Base-by-base conservation (phyloP, 2,888 invertebrate genomes). In the Mactromeris polynyma region DNA sequence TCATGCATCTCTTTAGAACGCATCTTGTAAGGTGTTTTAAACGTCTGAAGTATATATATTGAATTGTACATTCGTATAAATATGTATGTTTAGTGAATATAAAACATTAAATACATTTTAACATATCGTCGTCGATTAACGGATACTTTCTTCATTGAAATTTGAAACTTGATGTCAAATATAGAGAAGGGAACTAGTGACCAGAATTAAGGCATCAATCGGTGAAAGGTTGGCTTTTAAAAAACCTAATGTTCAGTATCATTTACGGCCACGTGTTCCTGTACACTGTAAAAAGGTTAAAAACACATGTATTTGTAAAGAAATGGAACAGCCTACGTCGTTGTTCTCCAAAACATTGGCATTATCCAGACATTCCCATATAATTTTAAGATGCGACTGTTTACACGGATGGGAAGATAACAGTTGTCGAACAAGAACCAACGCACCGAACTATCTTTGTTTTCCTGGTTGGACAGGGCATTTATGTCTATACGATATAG, bases 311-410 rank as follows among this genome's bases (percentile, higher is more conserved):
- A 31, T 0, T 17, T 9, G 33, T 7, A 4, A 31, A 33, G 11
- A 1, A 11, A 3, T 19, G 9, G 31, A 17, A 9, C 9, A 33
- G 2, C 2, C 21, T 1, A n/a, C 31, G 1, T n/a, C 31, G 9
- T 3, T 9, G 9, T 6, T 11, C 2, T 31, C 11, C 33, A 69
- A 31, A 31, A 9, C 14, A 17, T 33, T 64, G 3, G 31, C 6
- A 21, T 26, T 26, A 26, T 9, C 26, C 4, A 1, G 6, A 19
- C 6, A 38, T 38, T 78, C 4, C 17, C 6, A 38, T n/a, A 38
- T n/a, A 14, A 78, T n/a, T 42, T 79, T 40, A 6, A 79, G 79
- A 2, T 79, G 79, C 17, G 46, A 46, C 26, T 79, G 79, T 79
- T n/a, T 79, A 40, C 6, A 40, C 0, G 79, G 79, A 79, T 79